Evolutionary conservation across 2,888 invertebrate species (phyloP).

Genomic region (Smittia sp.): DNA sequence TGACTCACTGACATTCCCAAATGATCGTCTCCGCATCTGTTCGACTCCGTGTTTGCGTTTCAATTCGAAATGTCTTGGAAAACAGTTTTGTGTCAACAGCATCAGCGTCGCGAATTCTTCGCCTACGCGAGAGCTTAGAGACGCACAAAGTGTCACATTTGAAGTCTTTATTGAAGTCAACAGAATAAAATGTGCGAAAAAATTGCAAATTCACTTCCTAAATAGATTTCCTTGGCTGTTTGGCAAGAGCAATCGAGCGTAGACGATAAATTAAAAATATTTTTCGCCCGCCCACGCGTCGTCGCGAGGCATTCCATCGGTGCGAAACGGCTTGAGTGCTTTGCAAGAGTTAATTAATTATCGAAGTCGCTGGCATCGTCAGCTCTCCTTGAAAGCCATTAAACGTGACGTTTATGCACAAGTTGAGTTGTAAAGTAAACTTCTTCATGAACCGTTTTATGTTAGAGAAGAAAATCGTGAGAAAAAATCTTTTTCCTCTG

Average conservation of each 20-base stretch:
- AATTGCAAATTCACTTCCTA: conserved; percentile 11
- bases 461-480: conserved; percentile 8
- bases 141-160: neutral
- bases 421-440: neutral
- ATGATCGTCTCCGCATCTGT: too few species aligned
- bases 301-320: neutral
- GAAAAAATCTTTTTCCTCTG: neutral
- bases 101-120: neutral
- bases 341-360: conserved; percentile 19
- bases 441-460: neutral
- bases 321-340: neutral
- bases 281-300: conserved; percentile 1
- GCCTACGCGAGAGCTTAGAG: neutral
- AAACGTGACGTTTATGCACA: conserved; percentile 12
- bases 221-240: neutral
- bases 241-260: neutral
- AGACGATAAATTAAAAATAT: conserved; percentile 10
- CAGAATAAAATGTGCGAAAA: conserved; percentile 1
- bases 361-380: conserved; percentile 8
- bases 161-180: neutral
- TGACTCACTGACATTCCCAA: too few species aligned
- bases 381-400: neutral
- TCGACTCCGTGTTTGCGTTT: too few species aligned
- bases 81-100: neutral
- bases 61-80: too few species aligned